Conservation (phyloP, 2,888 invertebrate species). For the Drosophila paramelanica region DNA sequence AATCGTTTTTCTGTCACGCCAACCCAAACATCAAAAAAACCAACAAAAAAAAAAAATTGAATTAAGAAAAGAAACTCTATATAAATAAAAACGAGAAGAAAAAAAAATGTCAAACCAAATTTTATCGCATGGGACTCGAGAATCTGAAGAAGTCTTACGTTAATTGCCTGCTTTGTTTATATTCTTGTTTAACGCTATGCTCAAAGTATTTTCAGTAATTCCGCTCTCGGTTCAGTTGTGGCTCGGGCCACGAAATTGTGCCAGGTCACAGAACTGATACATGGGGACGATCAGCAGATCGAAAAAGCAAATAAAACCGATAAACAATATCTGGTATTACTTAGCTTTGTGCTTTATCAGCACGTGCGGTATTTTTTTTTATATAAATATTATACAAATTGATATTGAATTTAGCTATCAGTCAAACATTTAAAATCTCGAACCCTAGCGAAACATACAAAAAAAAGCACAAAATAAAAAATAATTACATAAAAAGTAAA, state of each 20-base stretch:
- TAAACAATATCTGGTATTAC: neutral
- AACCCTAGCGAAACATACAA: too few relatives aligned
- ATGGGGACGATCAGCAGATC: neutral
- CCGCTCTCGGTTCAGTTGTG: neutral
- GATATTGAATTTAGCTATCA: too few relatives aligned
- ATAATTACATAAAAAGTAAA: too few relatives aligned
- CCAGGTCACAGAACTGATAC: neutral
- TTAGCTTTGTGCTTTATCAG: too few relatives aligned
- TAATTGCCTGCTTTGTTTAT: conserved; percentile 51
- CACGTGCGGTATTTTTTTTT: too few relatives aligned
- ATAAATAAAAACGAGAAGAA: conserved; percentile 14
- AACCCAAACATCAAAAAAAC: conserved; percentile 57
- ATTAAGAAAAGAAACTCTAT: neutral
- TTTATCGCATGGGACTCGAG: conserved; percentile 24
- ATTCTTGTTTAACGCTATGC: conserved; percentile 15
- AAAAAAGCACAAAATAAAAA: too few relatives aligned
- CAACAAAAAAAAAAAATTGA: conserved; percentile 25
- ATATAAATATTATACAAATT: too few relatives aligned
- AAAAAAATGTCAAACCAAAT: conserved; percentile 36
- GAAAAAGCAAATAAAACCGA: neutral
- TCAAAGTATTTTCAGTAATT: conserved; percentile 15
- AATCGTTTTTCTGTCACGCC: conserved; percentile 82
- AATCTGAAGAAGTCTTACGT: conserved; percentile 36
- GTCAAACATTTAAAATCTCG: too few relatives aligned
- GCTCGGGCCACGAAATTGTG: neutral